A percentile compares a stretch with the other conserved stretches of the same genome.
phyloP scores from a whole-genome alignment of 2,113 vertebrate species.

The Hylia prasina region DNA sequence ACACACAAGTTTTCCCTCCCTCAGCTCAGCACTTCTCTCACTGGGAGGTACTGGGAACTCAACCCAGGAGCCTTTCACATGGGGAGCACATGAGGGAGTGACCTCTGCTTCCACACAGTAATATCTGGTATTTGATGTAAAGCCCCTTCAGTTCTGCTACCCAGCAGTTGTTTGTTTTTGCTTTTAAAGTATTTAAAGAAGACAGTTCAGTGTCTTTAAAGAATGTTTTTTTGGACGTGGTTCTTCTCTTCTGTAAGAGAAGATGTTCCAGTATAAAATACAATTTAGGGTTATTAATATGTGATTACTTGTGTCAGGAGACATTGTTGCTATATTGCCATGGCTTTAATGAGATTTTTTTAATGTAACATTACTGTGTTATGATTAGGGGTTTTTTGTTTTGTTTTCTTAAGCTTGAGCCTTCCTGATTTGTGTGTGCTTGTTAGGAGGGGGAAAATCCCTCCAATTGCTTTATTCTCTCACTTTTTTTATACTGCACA shows the following conservation, averaged over 20 bases:
- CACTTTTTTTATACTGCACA: neutral
- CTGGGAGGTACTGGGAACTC: constrained; percentile 7
- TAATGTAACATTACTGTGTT: neutral
- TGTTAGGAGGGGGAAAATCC: neutral
- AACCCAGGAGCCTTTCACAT: neutral
- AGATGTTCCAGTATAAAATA: neutral
- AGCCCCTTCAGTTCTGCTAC: neutral
- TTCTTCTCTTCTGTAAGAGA: neutral
- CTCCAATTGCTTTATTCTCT: neutral
- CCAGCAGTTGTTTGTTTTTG: neutral
- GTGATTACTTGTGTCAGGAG: neutral
- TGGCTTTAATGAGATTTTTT: neutral
- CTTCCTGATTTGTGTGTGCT: neutral
- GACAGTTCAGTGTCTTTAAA: neutral
- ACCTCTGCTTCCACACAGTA: neutral
- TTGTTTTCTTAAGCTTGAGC: neutral
- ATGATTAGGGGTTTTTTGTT: neutral
- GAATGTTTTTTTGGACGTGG: neutral
- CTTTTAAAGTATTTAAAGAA: neutral
- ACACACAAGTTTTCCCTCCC: neutral
- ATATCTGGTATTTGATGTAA: neutral
- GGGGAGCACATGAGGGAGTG: neutral
- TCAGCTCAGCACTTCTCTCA: neutral
- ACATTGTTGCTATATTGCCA: neutral
- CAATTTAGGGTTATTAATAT: neutral